Evolutionary conservation across 1,140 invertebrate species (phyloP).

Genomic region (Drosophila parabipectinata): DNA sequence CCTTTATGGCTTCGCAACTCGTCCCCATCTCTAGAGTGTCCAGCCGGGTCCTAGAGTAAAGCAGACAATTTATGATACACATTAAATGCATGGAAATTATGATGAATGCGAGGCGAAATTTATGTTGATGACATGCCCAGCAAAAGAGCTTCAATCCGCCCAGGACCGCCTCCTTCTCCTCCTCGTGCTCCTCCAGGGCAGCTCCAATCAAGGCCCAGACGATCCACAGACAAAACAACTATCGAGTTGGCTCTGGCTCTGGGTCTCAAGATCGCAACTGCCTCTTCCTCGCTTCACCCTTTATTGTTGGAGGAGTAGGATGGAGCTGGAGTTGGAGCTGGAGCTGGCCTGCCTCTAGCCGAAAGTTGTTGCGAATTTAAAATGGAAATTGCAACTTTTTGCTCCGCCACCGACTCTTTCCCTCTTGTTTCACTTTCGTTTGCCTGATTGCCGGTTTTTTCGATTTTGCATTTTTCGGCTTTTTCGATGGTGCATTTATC

Average conservation of each 20-base stretch:
- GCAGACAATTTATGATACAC: slow-evolving; percentile 74
- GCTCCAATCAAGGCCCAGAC: slow-evolving; percentile 71
- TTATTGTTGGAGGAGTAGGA: background rate
- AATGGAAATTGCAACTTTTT: slow-evolving; percentile 82
- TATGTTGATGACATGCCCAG: slow-evolving; percentile 77
- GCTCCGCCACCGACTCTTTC: slow-evolving; percentile 32
- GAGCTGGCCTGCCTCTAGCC: slow-evolving; percentile 68
- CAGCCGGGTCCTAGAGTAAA: slow-evolving; percentile 43
- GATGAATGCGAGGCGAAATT: slow-evolving; percentile 79
- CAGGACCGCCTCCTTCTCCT: slow-evolving; percentile 15
- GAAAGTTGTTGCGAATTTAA: slow-evolving; percentile 81
- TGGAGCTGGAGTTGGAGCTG: too few relatives aligned
- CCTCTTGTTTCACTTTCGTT: slow-evolving; percentile 81
- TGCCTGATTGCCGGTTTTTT: slow-evolving; percentile 77
- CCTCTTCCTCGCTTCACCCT: background rate
- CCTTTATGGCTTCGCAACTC: slow-evolving; percentile 37
- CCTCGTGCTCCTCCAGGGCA: slow-evolving; percentile 25
- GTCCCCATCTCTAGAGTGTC: slow-evolving; percentile 33
- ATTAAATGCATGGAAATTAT: slow-evolving; percentile 81
- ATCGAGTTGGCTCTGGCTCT: background rate
- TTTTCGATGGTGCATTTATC: slow-evolving; percentile 68
- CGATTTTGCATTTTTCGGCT: slow-evolving; percentile 8
- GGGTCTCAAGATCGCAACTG: too few relatives aligned
- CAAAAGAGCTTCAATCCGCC: slow-evolving; percentile 36
- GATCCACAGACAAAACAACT: slow-evolving; percentile 55